Conservation (phyloP, 2,797 vertebrate species). For the Aeoliscus strigatus region DNA sequence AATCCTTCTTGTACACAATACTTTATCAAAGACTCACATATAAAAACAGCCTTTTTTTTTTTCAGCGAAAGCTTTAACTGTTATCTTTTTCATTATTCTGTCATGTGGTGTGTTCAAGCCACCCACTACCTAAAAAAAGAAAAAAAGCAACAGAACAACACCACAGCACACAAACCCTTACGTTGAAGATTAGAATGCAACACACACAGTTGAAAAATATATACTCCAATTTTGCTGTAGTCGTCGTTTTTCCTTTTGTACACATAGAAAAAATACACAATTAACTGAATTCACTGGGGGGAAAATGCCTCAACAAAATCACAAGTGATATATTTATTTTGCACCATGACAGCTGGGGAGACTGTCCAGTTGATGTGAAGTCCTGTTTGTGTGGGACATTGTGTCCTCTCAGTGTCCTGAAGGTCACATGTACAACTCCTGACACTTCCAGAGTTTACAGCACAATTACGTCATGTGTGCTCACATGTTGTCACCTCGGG, state of each 20-base stretch:
- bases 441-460: constrained; percentile 18
- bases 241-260: constrained; percentile 43
- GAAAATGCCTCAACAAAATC: constrained; percentile 47
- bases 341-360: constrained; percentile 44
- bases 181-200: constrained; percentile 62
- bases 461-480: constrained; percentile 74
- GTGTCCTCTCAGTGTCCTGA: constrained; percentile 44
- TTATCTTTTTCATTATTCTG: constrained; percentile 34
- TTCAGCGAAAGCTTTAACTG: constrained; percentile 37
- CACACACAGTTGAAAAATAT: constrained; percentile 73
- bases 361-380: constrained; percentile 22
- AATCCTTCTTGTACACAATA: constrained; percentile 67
- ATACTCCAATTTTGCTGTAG: constrained; percentile 54
- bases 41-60: constrained; percentile 64
- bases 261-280: constrained; percentile 68
- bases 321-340: constrained; percentile 41
- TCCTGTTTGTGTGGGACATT: constrained; percentile 30
- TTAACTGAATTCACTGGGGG: constrained; percentile 35
- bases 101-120: constrained; percentile 38
- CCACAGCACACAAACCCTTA: constrained; percentile 66
- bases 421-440: constrained; percentile 26
- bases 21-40: constrained; percentile 78
- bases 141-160: constrained; percentile 63
- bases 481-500: constrained; percentile 74
- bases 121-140: constrained; percentile 53